Percentiles rank a stretch among this genome's conserved stretches.
Conservation (phyloP, 2,888 invertebrate genomes). For the Drosophila anomalata region DNA sequence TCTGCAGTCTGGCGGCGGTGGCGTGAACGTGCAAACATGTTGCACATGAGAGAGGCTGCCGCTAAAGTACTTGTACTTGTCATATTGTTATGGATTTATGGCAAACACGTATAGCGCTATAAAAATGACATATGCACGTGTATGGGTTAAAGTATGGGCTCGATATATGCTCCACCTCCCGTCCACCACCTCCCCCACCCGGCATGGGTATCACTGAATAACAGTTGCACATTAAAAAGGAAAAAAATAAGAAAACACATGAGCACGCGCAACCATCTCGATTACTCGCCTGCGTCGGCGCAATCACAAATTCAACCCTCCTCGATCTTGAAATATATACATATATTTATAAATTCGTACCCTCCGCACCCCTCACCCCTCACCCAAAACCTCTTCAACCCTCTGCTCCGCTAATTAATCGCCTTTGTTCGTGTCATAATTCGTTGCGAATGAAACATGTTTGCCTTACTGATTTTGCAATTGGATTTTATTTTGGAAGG, state of each 20-base stretch:
- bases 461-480: conserved; percentile 71
- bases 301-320: conserved; percentile 22
- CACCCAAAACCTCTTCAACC: conserved; percentile 10
- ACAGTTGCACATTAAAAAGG: conserved; percentile 54
- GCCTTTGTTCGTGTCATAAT: conserved; percentile 77
- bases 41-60: conserved; percentile 80
- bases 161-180: conserved; percentile 22
- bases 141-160: conserved; percentile 53
- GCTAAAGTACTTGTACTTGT: conserved; percentile 83
- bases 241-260: conserved; percentile 26
- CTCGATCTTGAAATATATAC: neutral
- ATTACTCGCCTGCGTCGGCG: conserved; percentile 39
- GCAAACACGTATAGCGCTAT: conserved; percentile 81
- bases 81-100: conserved; percentile 83
- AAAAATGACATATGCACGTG: conserved; percentile 80
- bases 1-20: conserved; percentile 43
- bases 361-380: conserved; percentile 13
- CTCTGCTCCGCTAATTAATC: conserved; percentile 66
- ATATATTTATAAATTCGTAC: conserved; percentile 2
- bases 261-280: conserved; percentile 71
- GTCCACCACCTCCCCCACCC: neutral
- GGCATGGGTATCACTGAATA: conserved; percentile 11
- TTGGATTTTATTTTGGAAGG: conserved; percentile 42
- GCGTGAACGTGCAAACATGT: conserved; percentile 81
- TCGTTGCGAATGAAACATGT: conserved; percentile 65